Evolutionary conservation across 2,113 vertebrate species (phyloP), one percentile per base, ranked within the genome.

Genomic region (Passer montanus): DNA sequence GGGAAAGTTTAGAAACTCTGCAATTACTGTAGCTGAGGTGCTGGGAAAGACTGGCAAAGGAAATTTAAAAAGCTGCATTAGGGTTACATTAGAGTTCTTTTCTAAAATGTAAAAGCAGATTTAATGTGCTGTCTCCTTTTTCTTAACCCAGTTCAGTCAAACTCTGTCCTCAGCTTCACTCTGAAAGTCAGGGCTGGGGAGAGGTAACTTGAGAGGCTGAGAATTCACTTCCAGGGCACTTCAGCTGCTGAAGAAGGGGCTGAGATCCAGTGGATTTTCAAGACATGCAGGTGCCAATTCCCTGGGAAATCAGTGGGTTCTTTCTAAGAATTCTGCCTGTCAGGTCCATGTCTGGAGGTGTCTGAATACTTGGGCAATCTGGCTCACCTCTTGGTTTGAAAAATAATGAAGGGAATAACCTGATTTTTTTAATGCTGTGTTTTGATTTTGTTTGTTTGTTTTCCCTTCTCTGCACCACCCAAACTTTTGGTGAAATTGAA

Each of bases 1-100:
- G 44, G 59, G 64, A 90, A 88, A 92, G 94, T 85, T 90, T 88
- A 81, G 94, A 95, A 91, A 93, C 77, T 79, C 90, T 92, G 90
- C 74, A 74, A 62, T 94, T 86, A 84, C 84, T 79, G 84, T 70
- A 86, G 47, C 89, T 90, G 89, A 95, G 87, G 63, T 85, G 74
- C 76, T 95, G 83, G 70, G 80, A 87, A 93, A 82, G 69, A 86
- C 76, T 73, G 5, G 13, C 62, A 72, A 78, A 90, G 28, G 30
- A 82, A 77, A 58, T 55, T 7, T 10, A 2, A 72, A 79, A 91
- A 88, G 81, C 66, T 93, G 49, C 82, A 82, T 95, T 95, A 93
- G 59, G 47, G 83, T 92, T 94, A 81, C 93, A 52, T 85, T 84
- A 84, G 60, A 63, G 63, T 66, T 63, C 70, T 70, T 52, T 50